These are phyloP conservation scores for Eumacrocentrus americanus DNA, from an alignment of 2,888 invertebrate species.

Conservation along the genomic window DNA sequence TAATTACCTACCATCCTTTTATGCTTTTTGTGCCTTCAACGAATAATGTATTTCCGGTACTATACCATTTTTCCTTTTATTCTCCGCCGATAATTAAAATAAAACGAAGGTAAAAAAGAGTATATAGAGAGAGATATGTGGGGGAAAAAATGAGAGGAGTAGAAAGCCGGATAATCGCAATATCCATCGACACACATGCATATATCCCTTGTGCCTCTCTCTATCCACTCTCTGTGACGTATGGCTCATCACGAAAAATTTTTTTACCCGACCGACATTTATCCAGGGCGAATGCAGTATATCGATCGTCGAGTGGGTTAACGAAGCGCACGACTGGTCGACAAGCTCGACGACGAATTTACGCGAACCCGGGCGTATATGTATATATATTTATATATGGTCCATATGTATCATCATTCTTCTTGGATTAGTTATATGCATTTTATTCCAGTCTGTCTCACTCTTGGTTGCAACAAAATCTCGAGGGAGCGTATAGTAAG, in stretches of 20 bases:
- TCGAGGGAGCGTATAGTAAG: background rate
- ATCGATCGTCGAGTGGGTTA: conserved; percentile 26
- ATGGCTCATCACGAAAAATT: conserved; percentile 18
- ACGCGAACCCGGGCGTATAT: conserved; percentile 1
- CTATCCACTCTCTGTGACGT: conserved; percentile 17
- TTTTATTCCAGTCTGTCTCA: conserved; percentile 9
- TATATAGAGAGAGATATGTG: conserved; percentile 6
- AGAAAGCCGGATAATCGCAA: conserved; percentile 28
- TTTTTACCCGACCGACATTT: background rate
- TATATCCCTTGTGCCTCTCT: background rate
- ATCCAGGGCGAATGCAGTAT: conserved; percentile 23
- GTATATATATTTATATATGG: background rate
- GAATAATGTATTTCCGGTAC: background rate
- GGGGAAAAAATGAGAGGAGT: conserved; percentile 11
- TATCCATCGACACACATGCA: conserved; percentile 29
- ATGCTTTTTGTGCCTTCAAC: background rate
- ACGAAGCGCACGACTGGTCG: conserved; percentile 23
- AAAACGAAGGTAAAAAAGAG: conserved; percentile 12
- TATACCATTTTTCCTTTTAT: background rate
- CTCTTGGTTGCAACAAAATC: background rate
- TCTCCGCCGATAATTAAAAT: conserved; percentile 25
- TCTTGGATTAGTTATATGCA: conserved; percentile 10
- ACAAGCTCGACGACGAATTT: conserved; percentile 28
- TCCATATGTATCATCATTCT: conserved; percentile 21
- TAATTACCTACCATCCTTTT: too few relatives aligned